A percentile compares a stretch with the other conserved stretches of the same genome.
Evolutionary conservation across 2,888 invertebrate species (phyloP).

Genomic region (Meta bourneti): DNA sequence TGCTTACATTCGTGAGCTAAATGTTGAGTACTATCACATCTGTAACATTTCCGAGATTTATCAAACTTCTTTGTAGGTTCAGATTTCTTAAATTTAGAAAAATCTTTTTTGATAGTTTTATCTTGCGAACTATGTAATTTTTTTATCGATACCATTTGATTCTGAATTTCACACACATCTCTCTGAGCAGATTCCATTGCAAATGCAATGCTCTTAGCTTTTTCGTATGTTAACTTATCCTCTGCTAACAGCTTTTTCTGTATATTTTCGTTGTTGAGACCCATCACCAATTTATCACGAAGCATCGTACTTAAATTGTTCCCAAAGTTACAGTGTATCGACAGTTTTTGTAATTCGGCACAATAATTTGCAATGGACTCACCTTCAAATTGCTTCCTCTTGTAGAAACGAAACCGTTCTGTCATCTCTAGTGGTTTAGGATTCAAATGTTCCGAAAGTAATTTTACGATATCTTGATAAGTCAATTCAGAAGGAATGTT

Average conservation of each 20-base stretch:
- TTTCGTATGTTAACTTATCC: conserved; percentile 64
- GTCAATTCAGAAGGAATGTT: conserved; percentile 60
- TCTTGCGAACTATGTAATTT: conserved; percentile 39
- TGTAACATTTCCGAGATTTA: conserved; percentile 65
- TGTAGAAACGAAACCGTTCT: conserved; percentile 63
- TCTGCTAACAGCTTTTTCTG: conserved; percentile 66
- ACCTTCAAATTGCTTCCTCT: conserved; percentile 60
- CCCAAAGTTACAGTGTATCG: conserved; percentile 62
- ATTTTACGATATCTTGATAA: conserved; percentile 64
- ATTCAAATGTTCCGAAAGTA: conserved; percentile 65
- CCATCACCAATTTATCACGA: conserved; percentile 60
- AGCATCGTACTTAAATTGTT: conserved; percentile 64
- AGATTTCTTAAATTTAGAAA: conserved; percentile 37
- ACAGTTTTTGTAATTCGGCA: conserved; percentile 64
- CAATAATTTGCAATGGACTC: conserved; percentile 63
- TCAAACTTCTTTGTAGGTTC: conserved; percentile 46
- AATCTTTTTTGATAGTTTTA: conserved; percentile 35
- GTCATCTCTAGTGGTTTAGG: conserved; percentile 63
- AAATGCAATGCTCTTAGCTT: conserved; percentile 56
- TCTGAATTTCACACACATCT: conserved; percentile 38
- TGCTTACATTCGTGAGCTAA: conserved; percentile 64
- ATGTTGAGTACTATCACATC: conserved; percentile 62
- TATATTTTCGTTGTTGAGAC: conserved; percentile 50
- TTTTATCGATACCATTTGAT: conserved; percentile 36
- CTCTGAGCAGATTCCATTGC: conserved; percentile 40